phyloP scores from a whole-genome alignment of 2,888 invertebrate genomes.

The Phengaris alcon region DNA sequence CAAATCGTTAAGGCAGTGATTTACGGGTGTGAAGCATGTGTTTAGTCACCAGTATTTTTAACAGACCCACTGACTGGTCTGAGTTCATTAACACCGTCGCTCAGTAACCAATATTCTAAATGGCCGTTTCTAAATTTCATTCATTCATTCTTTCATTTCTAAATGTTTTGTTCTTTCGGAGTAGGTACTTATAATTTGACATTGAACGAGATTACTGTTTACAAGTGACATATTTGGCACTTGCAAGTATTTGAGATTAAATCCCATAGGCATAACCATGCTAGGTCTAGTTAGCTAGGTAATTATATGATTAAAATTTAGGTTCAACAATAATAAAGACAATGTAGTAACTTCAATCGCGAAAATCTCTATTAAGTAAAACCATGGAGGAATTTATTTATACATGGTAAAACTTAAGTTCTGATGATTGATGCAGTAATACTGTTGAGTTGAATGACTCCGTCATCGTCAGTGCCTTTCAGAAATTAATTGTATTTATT shows the following conservation, averaged over 20 bases:
- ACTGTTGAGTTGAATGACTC: conserved; percentile 61
- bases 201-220: no score
- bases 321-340: no score
- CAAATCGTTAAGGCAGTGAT: conserved; percentile 27
- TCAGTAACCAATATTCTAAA: conserved; percentile 35
- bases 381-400: no score
- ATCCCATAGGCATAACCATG: no score
- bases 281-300: no score
- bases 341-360: not conserved
- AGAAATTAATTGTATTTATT: conserved; percentile 75
- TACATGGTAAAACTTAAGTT: not conserved
- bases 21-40: conserved; percentile 57
- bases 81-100: conserved; percentile 60
- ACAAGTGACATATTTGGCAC: no score
- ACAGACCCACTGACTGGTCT: conserved; percentile 50
- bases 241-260: no score
- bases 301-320: no score
- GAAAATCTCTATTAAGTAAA: not conserved
- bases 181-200: no score
- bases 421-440: conserved; percentile 37
- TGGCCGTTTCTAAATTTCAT: no score
- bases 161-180: not conserved
- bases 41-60: conserved; percentile 57
- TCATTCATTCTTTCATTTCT: no score
- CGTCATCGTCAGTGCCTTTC: conserved; percentile 50